phyloP scores from a whole-genome alignment of 1,140 invertebrate species.

The Platyscapa corneri region DNA sequence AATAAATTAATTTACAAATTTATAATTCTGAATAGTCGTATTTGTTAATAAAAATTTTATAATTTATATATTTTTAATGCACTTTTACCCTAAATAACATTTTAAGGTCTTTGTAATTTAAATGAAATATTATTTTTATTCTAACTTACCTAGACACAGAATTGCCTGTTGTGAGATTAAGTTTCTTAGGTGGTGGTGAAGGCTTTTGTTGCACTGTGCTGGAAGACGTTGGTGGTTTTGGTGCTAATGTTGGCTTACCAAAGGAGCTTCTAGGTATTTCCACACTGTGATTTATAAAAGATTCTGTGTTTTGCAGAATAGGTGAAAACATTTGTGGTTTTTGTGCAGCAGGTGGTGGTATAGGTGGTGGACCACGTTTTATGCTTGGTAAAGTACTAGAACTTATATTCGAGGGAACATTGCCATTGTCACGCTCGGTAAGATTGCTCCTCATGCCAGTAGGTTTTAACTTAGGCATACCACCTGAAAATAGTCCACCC shows the following conservation, averaged over 20 bases:
- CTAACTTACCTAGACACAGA: constrained; percentile 65
- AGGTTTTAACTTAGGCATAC: constrained; percentile 90
- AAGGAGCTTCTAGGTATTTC: constrained; percentile 65
- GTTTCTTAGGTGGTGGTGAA: constrained; percentile 73
- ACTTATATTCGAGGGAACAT: neutral
- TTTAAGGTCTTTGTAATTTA: neutral
- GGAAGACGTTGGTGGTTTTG: constrained; percentile 71
- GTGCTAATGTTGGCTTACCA: constrained; percentile 75
- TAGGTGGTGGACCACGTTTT: constrained; percentile 75
- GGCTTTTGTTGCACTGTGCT: constrained; percentile 68
- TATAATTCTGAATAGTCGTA: no score
- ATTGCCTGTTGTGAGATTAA: constrained; percentile 62
- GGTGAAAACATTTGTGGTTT: constrained; percentile 67
- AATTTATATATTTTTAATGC: no score
- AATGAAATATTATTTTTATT: neutral
- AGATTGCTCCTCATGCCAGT: constrained; percentile 77
- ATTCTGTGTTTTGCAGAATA: constrained; percentile 53
- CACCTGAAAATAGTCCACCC: constrained; percentile 88
- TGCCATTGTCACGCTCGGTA: constrained; percentile 63
- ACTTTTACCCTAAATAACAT: neutral
- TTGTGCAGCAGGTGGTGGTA: constrained; percentile 74
- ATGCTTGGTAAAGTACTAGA: constrained; percentile 56
- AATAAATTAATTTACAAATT: no score
- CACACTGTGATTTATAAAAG: constrained; percentile 51
- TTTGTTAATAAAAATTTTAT: no score